Evolutionary conservation across 2,113 vertebrate species (phyloP), one percentile per base, ranked within the genome.

Genomic region (Desmodus rotundus): DNA sequence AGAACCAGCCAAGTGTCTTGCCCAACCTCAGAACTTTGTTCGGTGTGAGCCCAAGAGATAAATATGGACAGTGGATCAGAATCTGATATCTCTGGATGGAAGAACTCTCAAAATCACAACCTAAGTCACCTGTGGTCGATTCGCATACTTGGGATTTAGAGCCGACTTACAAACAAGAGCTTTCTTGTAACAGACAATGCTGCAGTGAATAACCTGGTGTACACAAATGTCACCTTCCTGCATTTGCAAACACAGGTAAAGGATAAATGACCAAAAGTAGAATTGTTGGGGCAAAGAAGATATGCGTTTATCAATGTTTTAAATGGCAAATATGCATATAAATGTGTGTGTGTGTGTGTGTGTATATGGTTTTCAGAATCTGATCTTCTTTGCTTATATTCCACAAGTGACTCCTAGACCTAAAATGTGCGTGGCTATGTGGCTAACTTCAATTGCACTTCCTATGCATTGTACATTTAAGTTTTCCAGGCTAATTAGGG

Each of bases 371-470:
- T 93, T 89, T 91, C 47, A 80, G 61, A 89, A 81, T 89, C 41
- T 54, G 67, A 67, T 63, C 58, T 58, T 84, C 54, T 89, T 89
- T 81, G 50, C 50, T 94, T 50, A 41, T 47, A 24, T 31, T 72
- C 20, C 58, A 84, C 52, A 76, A 85, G 56, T 56, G 56, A 97
- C 80, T 91, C 95, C 20, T 88, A 77, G 33, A 80, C 20, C n/a
- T 78, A 84, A 95, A 94, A 52, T 70, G 24, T 65, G 0, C 28
- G 50, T 4, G 12, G 33, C 12, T 45, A 67, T 38, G 86, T 72
- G 38, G 8, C 33, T 94, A 78, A 77, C 52, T 76, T 84, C 81
- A 87, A 87, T 73, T 58, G 24, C 22, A 17, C 65, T 41, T 91
- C 89, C 63, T 52, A 31, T 92, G 28, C 63, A 80, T 65, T 7